Conservation (phyloP, 2,888 invertebrate species). For the Lycocerus yunnanus region DNA sequence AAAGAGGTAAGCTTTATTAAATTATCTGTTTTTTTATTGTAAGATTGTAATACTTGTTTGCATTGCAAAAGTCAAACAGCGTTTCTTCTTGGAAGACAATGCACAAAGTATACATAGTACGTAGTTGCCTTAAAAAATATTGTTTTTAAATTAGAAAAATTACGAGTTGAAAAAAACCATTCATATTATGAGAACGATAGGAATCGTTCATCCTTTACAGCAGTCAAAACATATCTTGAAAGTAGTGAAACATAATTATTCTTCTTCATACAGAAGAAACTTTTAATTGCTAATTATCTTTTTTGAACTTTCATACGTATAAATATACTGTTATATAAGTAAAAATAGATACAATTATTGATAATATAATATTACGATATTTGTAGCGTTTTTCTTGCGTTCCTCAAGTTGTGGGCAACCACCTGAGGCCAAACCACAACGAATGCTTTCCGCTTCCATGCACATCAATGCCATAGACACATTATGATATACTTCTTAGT, state of each 20-base stretch:
- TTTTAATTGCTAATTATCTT: background rate
- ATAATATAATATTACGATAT: background rate
- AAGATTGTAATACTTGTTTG: no score
- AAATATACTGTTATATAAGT: background rate
- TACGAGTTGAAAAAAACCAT: background rate
- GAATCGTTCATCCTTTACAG: background rate
- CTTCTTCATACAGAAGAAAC: background rate
- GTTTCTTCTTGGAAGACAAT: background rate
- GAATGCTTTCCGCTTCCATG: conserved; percentile 43
- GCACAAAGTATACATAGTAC: background rate
- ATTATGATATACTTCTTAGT: conserved; percentile 19
- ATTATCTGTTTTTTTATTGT: background rate
- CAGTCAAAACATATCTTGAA: background rate
- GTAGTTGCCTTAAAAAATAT: background rate
- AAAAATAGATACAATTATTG: background rate
- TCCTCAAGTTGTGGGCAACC: conserved; percentile 46
- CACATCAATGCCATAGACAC: conserved; percentile 47
- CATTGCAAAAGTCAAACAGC: background rate
- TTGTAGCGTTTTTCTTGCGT: conserved; percentile 34
- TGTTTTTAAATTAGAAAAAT: background rate
- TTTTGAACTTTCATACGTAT: background rate
- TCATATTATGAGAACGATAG: no score
- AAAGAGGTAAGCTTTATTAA: conserved; percentile 43
- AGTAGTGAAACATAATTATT: background rate
- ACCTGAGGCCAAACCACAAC: conserved; percentile 39